Evolutionary conservation across 1,140 invertebrate genomes (phyloP).

Genomic region (Paraescarpia echinospica): DNA sequence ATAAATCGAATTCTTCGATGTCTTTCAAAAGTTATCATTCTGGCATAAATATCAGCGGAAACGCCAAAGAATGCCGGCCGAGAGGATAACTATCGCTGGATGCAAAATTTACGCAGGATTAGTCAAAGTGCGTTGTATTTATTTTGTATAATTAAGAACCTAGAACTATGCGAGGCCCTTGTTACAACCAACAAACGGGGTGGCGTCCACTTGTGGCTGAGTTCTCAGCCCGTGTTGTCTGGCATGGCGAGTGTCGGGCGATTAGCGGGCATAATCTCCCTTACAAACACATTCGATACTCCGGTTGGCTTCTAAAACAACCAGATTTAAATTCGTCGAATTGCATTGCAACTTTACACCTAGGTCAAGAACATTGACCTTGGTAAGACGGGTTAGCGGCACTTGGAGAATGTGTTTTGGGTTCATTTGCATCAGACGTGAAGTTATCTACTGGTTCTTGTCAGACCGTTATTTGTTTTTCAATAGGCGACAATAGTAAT

Average conservation of each 20-base stretch:
- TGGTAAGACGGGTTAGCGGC: neutral
- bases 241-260: neutral
- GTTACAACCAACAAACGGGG: neutral
- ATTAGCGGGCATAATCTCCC: neutral
- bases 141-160: neutral
- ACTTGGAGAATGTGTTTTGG: neutral
- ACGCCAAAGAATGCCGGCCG: neutral
- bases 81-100: neutral
- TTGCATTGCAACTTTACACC: neutral
- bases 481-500: too few relatives aligned
- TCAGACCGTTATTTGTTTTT: too few relatives aligned
- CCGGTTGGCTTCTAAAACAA: neutral
- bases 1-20: neutral
- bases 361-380: neutral
- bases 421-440: neutral
- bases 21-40: neutral
- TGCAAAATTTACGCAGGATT: neutral
- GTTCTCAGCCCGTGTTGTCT: neutral
- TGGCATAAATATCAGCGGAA: neutral
- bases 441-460: neutral
- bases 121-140: neutral
- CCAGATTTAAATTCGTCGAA: neutral
- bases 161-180: neutral
- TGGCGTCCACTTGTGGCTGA: neutral
- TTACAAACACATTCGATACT: neutral